Evolutionary conservation across 2,888 invertebrate species (phyloP), one percentile per base, ranked within the genome.

Genomic region (Caenorhabditis virilis): DNA sequence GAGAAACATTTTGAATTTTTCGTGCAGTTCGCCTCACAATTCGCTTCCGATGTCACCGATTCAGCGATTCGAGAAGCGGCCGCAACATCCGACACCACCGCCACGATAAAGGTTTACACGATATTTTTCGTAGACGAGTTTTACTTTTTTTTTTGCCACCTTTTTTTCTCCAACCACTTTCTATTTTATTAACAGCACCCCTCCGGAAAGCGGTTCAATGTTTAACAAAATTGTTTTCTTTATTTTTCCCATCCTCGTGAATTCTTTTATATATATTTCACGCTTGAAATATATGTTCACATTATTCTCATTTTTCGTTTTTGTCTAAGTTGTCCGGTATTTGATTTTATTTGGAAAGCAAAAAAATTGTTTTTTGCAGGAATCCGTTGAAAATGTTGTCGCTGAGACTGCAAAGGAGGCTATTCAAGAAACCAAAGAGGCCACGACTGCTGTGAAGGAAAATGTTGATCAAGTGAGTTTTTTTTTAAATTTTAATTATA

Each of bases 391-490:
- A 38, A 20, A 22, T 1, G 50, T 41, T 1, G 18, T 41, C 26
- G 50, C 23, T 18, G 45, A 60, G 16, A 5, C 50, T 11, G 51
- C 45, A n/a, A 50, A 61, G 9, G 45, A 55, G 45, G 33, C 26
- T n/a, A 46, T 46, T 27, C 35, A 51, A 33, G 33, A 39, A 13
- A 55, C 51, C 9, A 55, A 55, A 13, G 27, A n/a, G n/a, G n/a
- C n/a, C n/a, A n/a, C n/a, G n/a, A n/a, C n/a, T n/a, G n/a, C n/a
- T n/a, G n/a, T n/a, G n/a, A n/a, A n/a, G n/a, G n/a, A n/a, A n/a
- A n/a, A n/a, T n/a, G n/a, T n/a, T n/a, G n/a, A n/a, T n/a, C n/a
- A 54, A 26, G 54, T 55, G 61, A 55, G 61, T 54, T 61, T 43
- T 26, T 16, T 3, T 27, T 15, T 22, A 16, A 52, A 52, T 43